Base-by-base conservation (phyloP, 2,113 vertebrate species). In the Ptychochromis oligacanthus region DNA sequence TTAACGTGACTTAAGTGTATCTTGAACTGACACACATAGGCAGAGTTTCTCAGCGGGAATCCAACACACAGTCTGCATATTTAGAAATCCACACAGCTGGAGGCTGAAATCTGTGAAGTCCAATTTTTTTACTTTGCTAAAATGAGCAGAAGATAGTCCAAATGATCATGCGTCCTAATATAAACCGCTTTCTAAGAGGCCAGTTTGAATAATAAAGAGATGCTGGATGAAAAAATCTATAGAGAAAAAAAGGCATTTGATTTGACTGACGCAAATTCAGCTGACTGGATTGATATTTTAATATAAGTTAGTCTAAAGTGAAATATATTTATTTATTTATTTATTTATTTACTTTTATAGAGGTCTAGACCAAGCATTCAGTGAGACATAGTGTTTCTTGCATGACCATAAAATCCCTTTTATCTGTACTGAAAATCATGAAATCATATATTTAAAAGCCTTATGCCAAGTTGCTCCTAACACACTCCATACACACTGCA, bases 61-160 rank as follows among this genome's bases (percentile, higher is more conserved):
- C 76, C 74, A 60, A 36, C 28, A 64, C 24, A 58, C 8, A 10
- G 38, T 34, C 26, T 86, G 86, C 62, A 79, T 85, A 79, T 74
- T 86, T 24, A 85, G 46, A 77, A 52, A 89, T 31, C 38, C 36
- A 60, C 64, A 62, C 84, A 87, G 87, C 87, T 81, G 79, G 74
- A 82, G 79, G 58, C 22, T 52, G 24, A 18, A 58, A 75, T 67
- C 34, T 7, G 8, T 54, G 46, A 58, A 77, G 2, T 76, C 60
- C 7, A 22, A n/a, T 22, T 65, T 83, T 34, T 24, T 4, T 9
- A 6, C 64, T 77, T 77, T 22, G n/a, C n/a, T n/a, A 46, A 64
- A 77, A 70, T 24, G 43, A 18, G 6, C 43, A 46, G 9, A 34
- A 64, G 58, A 31, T 31, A 31, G 28, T 31, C 2, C 28, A 31